These are phyloP conservation scores for Galbula dea DNA, from an alignment of 2,113 vertebrate species.

Conservation along the genomic window DNA sequence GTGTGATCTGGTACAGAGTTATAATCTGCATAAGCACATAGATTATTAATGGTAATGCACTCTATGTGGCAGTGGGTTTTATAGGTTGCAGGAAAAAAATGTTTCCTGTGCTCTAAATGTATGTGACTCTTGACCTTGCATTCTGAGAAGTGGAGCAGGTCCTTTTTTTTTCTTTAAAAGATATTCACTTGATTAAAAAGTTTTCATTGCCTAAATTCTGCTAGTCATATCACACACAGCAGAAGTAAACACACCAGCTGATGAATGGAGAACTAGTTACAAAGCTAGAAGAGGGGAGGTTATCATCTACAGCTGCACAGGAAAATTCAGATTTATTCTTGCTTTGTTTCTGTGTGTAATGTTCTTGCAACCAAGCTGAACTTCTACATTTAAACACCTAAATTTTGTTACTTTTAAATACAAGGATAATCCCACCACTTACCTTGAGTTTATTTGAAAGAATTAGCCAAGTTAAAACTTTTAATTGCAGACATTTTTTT, in stretches of 20 bases:
- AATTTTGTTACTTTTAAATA: background rate
- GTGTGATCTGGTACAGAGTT: background rate
- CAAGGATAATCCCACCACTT: background rate
- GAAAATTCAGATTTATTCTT: constrained; percentile 17
- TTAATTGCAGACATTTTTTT: fast-evolving
- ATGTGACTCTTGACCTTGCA: constrained; percentile 44
- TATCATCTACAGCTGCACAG: background rate
- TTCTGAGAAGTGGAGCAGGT: constrained; percentile 17
- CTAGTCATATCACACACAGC: constrained; percentile 1
- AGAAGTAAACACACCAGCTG: constrained; percentile 49
- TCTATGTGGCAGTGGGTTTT: background rate
- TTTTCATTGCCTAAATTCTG: constrained; percentile 41
- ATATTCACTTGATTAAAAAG: constrained; percentile 45
- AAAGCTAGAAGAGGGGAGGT: background rate
- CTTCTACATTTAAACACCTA: background rate
- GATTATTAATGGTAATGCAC: background rate
- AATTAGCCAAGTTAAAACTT: background rate
- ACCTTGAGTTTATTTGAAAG: background rate
- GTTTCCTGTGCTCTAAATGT: constrained; percentile 29
- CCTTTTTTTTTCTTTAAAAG: background rate
- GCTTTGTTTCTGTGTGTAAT: background rate
- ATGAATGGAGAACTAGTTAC: constrained; percentile 22
- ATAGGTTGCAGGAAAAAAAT: background rate
- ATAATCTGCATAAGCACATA: background rate
- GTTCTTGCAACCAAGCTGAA: background rate